These are phyloP conservation scores for Maniola jurtina DNA, from an alignment of 1,140 invertebrate species.

Conservation along the genomic window DNA sequence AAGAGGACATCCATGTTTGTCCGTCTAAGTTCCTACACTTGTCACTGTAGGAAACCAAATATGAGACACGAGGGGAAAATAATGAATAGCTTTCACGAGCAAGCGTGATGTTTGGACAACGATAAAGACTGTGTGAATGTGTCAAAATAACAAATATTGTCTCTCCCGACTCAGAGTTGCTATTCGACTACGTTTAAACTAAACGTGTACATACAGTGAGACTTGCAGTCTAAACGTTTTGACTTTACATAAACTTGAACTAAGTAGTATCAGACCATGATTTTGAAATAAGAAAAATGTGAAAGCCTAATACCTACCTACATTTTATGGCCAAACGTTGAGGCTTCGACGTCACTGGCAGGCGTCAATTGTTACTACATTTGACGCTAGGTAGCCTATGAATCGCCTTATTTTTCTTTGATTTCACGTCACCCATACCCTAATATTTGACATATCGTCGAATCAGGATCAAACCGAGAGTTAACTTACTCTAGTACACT, in stretches of 20 bases:
- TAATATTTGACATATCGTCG: too few relatives aligned
- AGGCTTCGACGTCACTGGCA: too few relatives aligned
- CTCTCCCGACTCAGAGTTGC: slow-evolving; percentile 47
- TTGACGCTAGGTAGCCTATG: too few relatives aligned
- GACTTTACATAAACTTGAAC: neutral
- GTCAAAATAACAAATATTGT: slow-evolving; percentile 77
- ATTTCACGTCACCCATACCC: too few relatives aligned
- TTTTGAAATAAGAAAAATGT: too few relatives aligned
- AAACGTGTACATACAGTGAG: neutral
- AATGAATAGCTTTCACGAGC: slow-evolving; percentile 72
- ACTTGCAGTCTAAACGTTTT: neutral
- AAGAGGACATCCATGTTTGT: slow-evolving; percentile 62
- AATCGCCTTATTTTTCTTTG: too few relatives aligned
- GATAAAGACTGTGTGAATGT: slow-evolving; percentile 77
- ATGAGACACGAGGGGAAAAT: slow-evolving; percentile 59
- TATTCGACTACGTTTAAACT: slow-evolving; percentile 25
- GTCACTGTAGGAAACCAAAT: slow-evolving; percentile 73
- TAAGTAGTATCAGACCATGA: too few relatives aligned
- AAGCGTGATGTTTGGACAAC: slow-evolving; percentile 72
- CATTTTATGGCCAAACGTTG: too few relatives aligned
- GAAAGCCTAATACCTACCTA: too few relatives aligned
- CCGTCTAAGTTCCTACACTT: slow-evolving; percentile 67
- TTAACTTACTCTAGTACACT: too few relatives aligned
- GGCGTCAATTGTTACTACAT: too few relatives aligned
- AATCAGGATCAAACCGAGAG: too few relatives aligned